Evolutionary conservation across 2,113 vertebrate species (phyloP), one percentile per base, ranked within the genome.

Genomic region (Silurus asotus): DNA sequence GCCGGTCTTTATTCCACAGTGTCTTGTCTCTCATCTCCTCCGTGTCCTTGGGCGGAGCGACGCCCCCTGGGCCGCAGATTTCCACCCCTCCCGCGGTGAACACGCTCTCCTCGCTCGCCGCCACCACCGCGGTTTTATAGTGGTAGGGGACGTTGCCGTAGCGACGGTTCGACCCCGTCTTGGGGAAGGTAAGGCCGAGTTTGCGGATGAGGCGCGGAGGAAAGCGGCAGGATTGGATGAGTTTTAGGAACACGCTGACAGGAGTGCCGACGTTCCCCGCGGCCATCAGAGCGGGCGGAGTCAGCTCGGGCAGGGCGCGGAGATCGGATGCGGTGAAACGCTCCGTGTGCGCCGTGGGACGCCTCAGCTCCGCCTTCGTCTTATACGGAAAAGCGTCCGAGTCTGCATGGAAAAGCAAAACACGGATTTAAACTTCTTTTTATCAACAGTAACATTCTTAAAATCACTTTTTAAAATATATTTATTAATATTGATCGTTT

Each of bases 261-360:
- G 97, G 95, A 0, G 98, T 99, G 58, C 98, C 98, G 76, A 99
- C 97, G 0, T 99, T 99, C 20, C 98, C 98, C 0, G 89, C 93
- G 5, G 95, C 96, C 98, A 99, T 99, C 69, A 98, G 94, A 1
- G 95, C 90, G 0, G 98, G 98, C 0, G 98, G 98, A 89, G 96
- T 98, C 45, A 99, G 90, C 89, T 99, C 98, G 0, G 96, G 95
- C 69, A 99, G 92, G 19, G 90, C 93, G 83, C 83, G 94, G 64
- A 99, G 92, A 87, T 98, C 96, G 0, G 88, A 88, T 62, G 93
- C 91, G 0, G 95, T 94, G 64, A 99, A 94, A 5, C 45, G 85
- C 56, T 95, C 95, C 0, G 89, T 93, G 0, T 91, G 48, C 0
- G 94, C 89, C 4, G 84, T 75, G 0, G 67, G 91, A 45, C 92